phyloP scores from a whole-genome alignment of 2,113 vertebrate species.

The Telmatochromis brachygnathus region DNA sequence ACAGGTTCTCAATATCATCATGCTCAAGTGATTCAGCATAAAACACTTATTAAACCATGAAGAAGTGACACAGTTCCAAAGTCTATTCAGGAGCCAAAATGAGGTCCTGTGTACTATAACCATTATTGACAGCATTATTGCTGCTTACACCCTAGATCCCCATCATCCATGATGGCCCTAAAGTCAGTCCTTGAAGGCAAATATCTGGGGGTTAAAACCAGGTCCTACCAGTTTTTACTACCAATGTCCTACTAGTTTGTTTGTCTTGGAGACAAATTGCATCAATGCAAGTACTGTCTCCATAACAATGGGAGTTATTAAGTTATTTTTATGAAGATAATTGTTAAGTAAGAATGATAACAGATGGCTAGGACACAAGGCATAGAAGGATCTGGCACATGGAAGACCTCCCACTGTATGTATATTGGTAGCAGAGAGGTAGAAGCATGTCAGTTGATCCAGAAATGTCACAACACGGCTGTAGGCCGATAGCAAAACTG shows the following conservation, averaged over 20 bases:
- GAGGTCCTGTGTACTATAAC: neutral
- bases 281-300: neutral
- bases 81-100: neutral
- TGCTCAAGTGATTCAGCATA: neutral
- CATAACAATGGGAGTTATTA: neutral
- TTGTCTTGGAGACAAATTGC: neutral
- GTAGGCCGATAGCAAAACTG: neutral
- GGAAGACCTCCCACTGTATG: neutral
- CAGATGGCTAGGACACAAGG: neutral
- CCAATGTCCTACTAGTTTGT: neutral
- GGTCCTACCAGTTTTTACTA: neutral
- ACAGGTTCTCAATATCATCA: neutral
- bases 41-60: neutral
- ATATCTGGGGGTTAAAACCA: neutral
- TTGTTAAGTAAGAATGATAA: neutral
- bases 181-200: neutral
- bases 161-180: neutral
- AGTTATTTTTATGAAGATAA: neutral
- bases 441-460: neutral
- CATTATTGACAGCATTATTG: neutral
- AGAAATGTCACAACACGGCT: neutral
- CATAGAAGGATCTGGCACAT: neutral
- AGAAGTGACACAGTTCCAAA: neutral
- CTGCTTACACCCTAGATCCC: neutral
- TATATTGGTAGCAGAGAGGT: neutral